Evolutionary conservation across 37 sponge, comb jelly and placozoan genomes (phyloP).

Genomic region (Chondrilla cf. caribensis): DNA sequence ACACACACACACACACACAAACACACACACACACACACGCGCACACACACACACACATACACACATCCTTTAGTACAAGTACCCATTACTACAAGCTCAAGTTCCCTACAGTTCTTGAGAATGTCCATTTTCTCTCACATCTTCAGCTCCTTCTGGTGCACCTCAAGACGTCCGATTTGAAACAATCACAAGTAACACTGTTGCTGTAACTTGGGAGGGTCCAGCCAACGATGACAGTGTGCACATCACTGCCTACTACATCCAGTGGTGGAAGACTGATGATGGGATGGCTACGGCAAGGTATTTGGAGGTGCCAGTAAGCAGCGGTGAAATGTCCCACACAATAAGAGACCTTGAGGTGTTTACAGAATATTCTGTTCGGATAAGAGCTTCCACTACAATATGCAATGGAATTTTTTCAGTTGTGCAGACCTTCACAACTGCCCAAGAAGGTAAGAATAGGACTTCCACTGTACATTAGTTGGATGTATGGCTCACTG

Average conservation of each 20-base stretch:
- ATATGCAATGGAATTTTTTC: background rate
- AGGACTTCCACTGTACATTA: too few relatives aligned
- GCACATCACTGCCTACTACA: background rate
- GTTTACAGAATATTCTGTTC: background rate
- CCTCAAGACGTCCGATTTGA: background rate
- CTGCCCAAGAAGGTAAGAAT: conserved; percentile 2
- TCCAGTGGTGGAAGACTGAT: background rate
- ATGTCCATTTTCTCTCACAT: background rate
- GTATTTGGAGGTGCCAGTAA: too few relatives aligned
- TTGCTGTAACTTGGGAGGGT: background rate
- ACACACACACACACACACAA: too few relatives aligned
- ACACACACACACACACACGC: too few relatives aligned
- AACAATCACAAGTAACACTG: background rate
- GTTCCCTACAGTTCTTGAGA: too few relatives aligned
- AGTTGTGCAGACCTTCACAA: background rate
- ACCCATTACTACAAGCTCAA: too few relatives aligned
- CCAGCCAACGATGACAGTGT: background rate
- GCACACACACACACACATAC: too few relatives aligned
- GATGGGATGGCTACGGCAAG: background rate
- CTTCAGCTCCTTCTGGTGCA: background rate
- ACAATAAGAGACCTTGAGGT: background rate
- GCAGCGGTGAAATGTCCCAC: background rate
- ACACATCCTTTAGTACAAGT: too few relatives aligned
- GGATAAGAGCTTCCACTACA: background rate
- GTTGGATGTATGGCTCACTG: too few relatives aligned